Base-by-base conservation (phyloP, 1,140 invertebrate genomes). In the Acromyrmex heyeri region DNA sequence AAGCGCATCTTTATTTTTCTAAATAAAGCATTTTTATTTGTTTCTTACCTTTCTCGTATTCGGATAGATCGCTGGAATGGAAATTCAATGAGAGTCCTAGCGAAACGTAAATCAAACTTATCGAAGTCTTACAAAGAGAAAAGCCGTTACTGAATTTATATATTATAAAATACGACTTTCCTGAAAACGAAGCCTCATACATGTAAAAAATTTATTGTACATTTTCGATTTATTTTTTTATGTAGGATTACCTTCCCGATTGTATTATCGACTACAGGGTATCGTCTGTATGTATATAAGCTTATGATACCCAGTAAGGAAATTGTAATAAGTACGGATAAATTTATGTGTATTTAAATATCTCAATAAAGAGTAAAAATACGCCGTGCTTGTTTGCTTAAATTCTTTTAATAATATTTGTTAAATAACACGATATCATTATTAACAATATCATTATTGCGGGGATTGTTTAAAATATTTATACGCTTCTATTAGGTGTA, bases 321-420 rank as follows among this genome's bases (percentile, higher is more conserved):
- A 70, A 50, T 30, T 81, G 27, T 78, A 77, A 78, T 64, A 34
- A 65, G 77, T 81, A 81, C n/a, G 65, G 1, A 81, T 70, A 81
- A 81, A 70, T 81, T 81, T 57, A 57, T 81, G 78, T 81, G 34
- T 81, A 81, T 57, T 70, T 81, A 81, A 69, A 57, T 57, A 81
- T 70, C 50, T 70, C 50, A 70, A 81, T 81, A 78, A 78, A 78
- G 16, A 73, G 16, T 62, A 27, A 77, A 77, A 34, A 7, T 57
- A 67, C 5, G 5, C n/a, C n/a, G n/a, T 4, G 34, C n/a, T 16
- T 10, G 14, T 16, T 21, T 10, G 1, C n/a, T 12, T 18, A 7
- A 75, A 55, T 21, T 27, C 12, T 34, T 53, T 53, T n/a, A 12
- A 44, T 12, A 44, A 44, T 10, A 44, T 44, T 44, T 44, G 8